These are phyloP conservation scores for Ursus arctos DNA, from an alignment of 2,113 vertebrate species.

Conservation along the genomic window DNA sequence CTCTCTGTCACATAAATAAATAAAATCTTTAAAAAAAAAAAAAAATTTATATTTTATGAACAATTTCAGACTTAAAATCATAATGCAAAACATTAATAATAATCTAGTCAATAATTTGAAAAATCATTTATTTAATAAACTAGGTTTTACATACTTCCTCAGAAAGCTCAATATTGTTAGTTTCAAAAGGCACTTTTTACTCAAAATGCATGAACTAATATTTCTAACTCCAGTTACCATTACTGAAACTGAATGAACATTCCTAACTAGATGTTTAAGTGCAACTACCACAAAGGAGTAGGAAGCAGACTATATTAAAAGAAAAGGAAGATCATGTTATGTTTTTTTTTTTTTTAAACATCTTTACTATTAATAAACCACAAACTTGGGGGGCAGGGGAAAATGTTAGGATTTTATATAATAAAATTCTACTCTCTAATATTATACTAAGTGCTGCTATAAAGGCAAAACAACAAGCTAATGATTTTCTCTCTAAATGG, in stretches of 20 bases:
- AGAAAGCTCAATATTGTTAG: conserved; percentile 1
- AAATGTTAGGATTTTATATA: conserved; percentile 17
- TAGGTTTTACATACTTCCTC: neutral
- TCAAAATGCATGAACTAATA: conserved; percentile 39
- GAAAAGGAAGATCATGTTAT: neutral
- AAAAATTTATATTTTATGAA: neutral
- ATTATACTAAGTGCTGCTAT: neutral
- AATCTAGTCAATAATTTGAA: conserved; percentile 39
- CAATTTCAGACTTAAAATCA: conserved; percentile 6
- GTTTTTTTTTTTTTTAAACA: neutral
- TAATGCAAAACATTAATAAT: neutral
- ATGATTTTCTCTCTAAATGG: neutral
- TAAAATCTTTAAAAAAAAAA: no score
- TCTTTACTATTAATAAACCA: conserved; percentile 29
- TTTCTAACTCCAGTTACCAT: conserved; percentile 12
- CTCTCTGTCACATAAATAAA: no score
- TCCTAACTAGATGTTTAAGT: neutral
- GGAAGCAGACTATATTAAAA: neutral
- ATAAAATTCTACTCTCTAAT: neutral
- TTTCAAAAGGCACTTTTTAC: conserved; percentile 54
- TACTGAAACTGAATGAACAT: neutral
- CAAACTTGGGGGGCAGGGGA: neutral
- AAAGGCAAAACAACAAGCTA: neutral
- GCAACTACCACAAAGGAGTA: neutral
- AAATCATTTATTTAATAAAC: conserved; percentile 38